These are phyloP conservation scores for Sus cebifrons DNA, from an alignment of 2,797 vertebrate genomes.

Conservation along the genomic window DNA sequence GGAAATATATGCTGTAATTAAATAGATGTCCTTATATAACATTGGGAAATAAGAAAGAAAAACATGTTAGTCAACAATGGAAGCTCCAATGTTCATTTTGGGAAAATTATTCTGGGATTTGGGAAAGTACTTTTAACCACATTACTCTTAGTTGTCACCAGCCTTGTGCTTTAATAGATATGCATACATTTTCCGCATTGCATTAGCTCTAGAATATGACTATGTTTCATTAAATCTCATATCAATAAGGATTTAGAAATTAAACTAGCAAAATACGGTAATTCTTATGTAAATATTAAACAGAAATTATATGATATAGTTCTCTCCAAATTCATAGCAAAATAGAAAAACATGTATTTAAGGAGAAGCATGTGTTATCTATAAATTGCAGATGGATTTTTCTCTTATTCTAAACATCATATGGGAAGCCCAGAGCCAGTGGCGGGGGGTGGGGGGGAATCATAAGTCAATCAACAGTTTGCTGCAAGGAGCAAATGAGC, in stretches of 20 bases:
- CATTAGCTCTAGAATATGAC: neutral
- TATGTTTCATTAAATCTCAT: neutral
- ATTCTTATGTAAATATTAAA: neutral
- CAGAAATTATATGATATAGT: neutral
- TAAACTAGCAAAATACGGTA: neutral
- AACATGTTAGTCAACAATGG: neutral
- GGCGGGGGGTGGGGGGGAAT: neutral
- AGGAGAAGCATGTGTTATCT: neutral
- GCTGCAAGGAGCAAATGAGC: conserved; percentile 18
- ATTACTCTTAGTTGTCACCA: neutral
- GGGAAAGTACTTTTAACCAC: neutral
- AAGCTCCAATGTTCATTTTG: neutral
- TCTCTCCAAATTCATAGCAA: neutral
- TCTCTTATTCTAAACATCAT: neutral
- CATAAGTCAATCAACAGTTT: neutral
- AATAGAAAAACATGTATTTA: neutral
- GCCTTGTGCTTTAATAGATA: neutral
- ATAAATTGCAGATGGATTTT: neutral
- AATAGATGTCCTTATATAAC: neutral
- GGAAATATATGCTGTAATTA: neutral
- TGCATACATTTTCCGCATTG: neutral
- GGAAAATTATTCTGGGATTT: conserved; percentile 15
- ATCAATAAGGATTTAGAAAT: neutral
- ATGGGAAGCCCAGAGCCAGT: neutral
- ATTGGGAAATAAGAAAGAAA: conserved; percentile 4